Evolutionary conservation across 2,113 vertebrate species (phyloP).

Genomic region (Urocitellus parryii): DNA sequence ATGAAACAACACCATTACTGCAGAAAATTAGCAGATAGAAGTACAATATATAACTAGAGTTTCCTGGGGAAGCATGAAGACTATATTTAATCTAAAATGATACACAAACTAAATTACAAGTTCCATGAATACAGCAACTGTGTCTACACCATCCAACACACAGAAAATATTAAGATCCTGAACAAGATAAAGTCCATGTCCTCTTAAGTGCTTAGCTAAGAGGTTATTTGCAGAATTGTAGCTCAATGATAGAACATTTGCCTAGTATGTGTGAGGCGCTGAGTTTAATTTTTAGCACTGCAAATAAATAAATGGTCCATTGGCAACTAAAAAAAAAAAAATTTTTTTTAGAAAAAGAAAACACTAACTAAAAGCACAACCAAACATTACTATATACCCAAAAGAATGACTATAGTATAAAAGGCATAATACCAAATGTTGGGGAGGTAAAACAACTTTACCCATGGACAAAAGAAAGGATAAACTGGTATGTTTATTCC

Average conservation of each 20-base stretch:
- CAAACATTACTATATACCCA: neutral
- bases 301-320: no score
- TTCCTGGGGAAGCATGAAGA: conserved; percentile 1
- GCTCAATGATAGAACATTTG: no score
- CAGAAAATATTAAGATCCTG: conserved; percentile 16
- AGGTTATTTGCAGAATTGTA: neutral
- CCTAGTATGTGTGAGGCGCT: no score
- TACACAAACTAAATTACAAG: neutral
- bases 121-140: neutral
- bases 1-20: conserved; percentile 10
- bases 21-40: conserved; percentile 17
- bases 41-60: conserved; percentile 40
- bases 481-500: neutral
- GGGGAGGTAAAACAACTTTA: neutral
- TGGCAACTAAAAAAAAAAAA: no score
- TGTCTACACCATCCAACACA: conserved; percentile 2
- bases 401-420: neutral
- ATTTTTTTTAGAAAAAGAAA: neutral
- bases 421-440: neutral
- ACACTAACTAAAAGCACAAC: neutral
- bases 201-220: neutral
- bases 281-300: no score
- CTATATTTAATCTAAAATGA: neutral
- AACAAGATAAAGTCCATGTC: neutral
- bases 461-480: neutral